Conservation (phyloP, 1,140 invertebrate species). For the Lamellibrachia luymesi region DNA sequence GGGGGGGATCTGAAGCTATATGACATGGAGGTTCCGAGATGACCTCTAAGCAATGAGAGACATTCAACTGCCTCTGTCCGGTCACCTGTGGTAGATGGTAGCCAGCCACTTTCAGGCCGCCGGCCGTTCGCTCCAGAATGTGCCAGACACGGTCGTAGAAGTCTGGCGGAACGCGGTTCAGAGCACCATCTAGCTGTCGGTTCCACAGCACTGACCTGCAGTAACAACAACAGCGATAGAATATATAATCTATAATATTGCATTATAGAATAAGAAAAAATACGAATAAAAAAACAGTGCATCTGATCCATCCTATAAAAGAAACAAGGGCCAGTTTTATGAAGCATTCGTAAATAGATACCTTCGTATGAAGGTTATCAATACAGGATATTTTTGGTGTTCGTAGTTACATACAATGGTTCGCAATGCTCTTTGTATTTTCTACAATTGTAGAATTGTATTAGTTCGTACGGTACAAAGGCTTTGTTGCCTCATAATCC, state of each 20-base stretch:
- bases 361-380: no score
- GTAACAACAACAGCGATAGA: not conserved
- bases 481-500: no score
- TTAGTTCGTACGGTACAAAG: no score
- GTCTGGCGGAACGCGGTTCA: slow-evolving; percentile 88
- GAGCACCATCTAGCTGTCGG: slow-evolving; percentile 88
- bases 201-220: slow-evolving; percentile 63
- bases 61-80: not conserved
- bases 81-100: slow-evolving; percentile 71
- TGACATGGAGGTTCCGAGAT: not conserved
- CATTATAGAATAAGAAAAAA: not conserved
- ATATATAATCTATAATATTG: not conserved
- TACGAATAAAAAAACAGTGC: not conserved
- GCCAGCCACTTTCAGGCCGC: slow-evolving; percentile 83
- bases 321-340: no score
- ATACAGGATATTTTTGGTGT: no score
- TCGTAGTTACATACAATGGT: no score
- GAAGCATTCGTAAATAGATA: no score
- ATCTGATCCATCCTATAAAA: not conserved
- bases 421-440: no score
- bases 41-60: not conserved
- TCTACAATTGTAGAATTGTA: no score
- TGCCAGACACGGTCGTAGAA: slow-evolving; percentile 97
- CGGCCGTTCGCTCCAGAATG: slow-evolving; percentile 80
- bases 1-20: no score